These are phyloP conservation scores for Austrofundulus limnaeus DNA, from an alignment of 2,113 vertebrate genomes.

Conservation along the genomic window DNA sequence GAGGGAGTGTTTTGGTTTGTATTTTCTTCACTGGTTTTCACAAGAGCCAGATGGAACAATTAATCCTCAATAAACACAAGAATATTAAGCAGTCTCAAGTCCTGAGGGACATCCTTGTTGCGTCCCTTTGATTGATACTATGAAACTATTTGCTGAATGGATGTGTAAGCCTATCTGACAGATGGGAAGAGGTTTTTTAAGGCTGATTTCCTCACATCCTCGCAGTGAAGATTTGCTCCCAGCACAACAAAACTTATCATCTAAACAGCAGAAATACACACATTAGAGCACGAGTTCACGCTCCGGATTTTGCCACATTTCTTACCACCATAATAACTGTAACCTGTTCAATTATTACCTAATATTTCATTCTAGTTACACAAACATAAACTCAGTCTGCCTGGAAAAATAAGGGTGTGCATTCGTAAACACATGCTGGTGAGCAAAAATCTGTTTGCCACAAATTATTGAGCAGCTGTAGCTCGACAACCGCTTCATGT, in stretches of 20 bases:
- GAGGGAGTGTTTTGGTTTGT: slow-evolving; percentile 59
- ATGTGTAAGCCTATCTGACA: slow-evolving; percentile 50
- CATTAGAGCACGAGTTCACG: slow-evolving; percentile 7
- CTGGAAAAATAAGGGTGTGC: slow-evolving; percentile 31
- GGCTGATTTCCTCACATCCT: slow-evolving; percentile 26
- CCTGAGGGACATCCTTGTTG: slow-evolving; percentile 33
- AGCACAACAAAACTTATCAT: slow-evolving; percentile 20
- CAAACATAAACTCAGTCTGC: slow-evolving; percentile 21
- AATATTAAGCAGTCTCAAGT: slow-evolving; percentile 80
- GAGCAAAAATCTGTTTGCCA: slow-evolving; percentile 61
- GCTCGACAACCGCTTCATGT: slow-evolving; percentile 24
- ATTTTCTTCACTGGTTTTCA: slow-evolving; percentile 65
- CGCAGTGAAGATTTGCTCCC: slow-evolving; percentile 18
- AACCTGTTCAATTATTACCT: neutral
- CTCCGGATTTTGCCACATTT: neutral
- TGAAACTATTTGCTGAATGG: slow-evolving; percentile 32
- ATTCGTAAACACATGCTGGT: slow-evolving; percentile 46
- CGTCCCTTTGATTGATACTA: slow-evolving; percentile 42
- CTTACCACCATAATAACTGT: neutral
- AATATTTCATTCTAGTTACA: slow-evolving; percentile 25
- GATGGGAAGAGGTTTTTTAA: slow-evolving; percentile 53
- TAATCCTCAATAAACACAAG: slow-evolving; percentile 83
- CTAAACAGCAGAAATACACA: neutral
- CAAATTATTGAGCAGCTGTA: slow-evolving; percentile 67
- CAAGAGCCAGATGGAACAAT: slow-evolving; percentile 87